Base-by-base conservation (phyloP, 2,797 vertebrate species). In the Coregonus sp. region DNA sequence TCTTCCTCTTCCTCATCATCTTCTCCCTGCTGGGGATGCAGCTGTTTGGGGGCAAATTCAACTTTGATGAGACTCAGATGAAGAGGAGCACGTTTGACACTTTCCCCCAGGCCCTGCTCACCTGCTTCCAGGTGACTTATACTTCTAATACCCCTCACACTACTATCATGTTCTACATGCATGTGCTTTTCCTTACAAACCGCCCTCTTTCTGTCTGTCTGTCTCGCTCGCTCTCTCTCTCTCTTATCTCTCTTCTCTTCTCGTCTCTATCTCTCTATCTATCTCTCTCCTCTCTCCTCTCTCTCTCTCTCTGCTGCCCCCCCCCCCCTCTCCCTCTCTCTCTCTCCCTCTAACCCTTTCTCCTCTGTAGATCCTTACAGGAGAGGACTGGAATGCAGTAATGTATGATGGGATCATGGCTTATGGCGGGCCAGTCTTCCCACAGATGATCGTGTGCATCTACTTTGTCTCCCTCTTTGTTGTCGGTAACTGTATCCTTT, bases 1-100 rank as follows among this genome's bases (percentile, higher is more conserved):
- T 99, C 88, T 99, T 99, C 94, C 97, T 99, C 91, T 99, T 99
- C 90, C 97, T 99, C 92, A 98, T 99, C 93, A 99, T 99, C 94
- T 98, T 98, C 35, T 96, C 97, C 25, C 87, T 99, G 73, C 95
- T 99, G 75, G 97, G 97, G 40, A 99, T 99, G 98, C 98, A 99
- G 93, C 89, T 99, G 70, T 99, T 99, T 15, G 98, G 98, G 18
- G 98, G 98, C 29, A 97, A 97, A 87, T 98, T 98, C 92, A 98
- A 98, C 93, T 99, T 99, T 35, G 97, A 99, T 4, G 97, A 98
- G 69, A 97, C 96, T 0, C 97, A 98, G 87, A 98, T 97, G 92
- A 98, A 99, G 87, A 93, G 97, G 81, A 98, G 97, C 83, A 99
- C 97, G 2, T 99, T 99, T 35, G 97, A 99, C 86, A 96, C 96